Percentiles rank a stretch among this genome's conserved stretches.
These are phyloP conservation scores for Liolophura sinensis DNA, from an alignment of 1,140 invertebrate species.

Conservation along the genomic window DNA sequence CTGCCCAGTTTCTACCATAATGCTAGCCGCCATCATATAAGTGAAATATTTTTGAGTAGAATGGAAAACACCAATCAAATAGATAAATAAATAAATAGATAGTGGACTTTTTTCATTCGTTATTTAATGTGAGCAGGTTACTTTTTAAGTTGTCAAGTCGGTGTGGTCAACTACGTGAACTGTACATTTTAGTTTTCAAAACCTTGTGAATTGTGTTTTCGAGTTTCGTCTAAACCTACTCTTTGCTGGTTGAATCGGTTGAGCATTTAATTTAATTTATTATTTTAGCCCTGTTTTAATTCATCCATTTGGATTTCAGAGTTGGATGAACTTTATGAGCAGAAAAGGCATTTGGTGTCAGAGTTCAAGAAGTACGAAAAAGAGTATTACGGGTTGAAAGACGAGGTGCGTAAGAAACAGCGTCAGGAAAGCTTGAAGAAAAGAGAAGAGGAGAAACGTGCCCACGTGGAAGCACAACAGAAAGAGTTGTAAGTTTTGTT, in stretches of 20 bases:
- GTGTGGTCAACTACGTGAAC: too few species aligned
- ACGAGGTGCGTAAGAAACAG: slow-evolving; percentile 35
- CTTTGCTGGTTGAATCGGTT: background rate
- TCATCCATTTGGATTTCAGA: slow-evolving; percentile 31
- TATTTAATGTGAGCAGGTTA: too few species aligned
- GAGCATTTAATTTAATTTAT: background rate
- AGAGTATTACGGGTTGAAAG: slow-evolving; percentile 33
- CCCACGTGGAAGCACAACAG: slow-evolving; percentile 32
- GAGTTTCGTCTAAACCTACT: background rate
- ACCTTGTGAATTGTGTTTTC: too few species aligned
- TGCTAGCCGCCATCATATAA: too few species aligned
- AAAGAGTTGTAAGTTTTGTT: slow-evolving; percentile 33
- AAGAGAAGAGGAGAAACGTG: slow-evolving; percentile 37
- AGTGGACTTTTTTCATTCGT: too few species aligned
- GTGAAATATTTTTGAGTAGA: too few species aligned
- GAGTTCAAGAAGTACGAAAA: slow-evolving; percentile 41
- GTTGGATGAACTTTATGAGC: slow-evolving; percentile 43
- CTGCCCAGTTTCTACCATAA: too few species aligned
- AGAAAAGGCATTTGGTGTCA: slow-evolving; percentile 34
- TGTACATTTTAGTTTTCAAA: too few species aligned
- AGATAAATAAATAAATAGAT: too few species aligned
- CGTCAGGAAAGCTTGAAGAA: slow-evolving; percentile 35
- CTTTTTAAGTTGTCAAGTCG: too few species aligned
- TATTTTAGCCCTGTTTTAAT: slow-evolving; percentile 1
- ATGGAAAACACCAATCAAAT: too few species aligned